phyloP scores from a whole-genome alignment of 2,888 invertebrate species.

The Nudaria mundana region DNA sequence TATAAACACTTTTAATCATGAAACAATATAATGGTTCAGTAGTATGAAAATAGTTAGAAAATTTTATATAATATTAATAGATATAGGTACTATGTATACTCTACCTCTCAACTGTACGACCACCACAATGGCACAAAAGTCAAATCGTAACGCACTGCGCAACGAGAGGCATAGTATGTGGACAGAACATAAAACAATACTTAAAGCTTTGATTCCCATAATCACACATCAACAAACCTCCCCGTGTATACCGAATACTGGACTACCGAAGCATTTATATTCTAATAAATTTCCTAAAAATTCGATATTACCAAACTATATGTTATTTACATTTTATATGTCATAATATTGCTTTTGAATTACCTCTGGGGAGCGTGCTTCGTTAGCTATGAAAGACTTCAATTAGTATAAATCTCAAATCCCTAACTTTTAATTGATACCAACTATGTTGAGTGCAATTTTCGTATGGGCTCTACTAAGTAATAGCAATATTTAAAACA shows the following conservation, averaged over 20 bases:
- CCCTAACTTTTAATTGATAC: constrained; percentile 67
- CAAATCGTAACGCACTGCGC: constrained; percentile 14
- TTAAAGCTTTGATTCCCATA: constrained; percentile 80
- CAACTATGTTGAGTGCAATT: constrained; percentile 71
- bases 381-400: constrained; percentile 65
- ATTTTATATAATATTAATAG: constrained; percentile 49
- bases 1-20: constrained; percentile 34
- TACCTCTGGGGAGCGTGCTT: constrained; percentile 78
- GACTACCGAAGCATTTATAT: constrained; percentile 72
- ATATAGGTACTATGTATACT: constrained; percentile 47
- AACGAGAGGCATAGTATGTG: constrained; percentile 51
- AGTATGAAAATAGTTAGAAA: constrained; percentile 75
- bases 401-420: constrained; percentile 76
- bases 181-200: constrained; percentile 67
- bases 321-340: constrained; percentile 77
- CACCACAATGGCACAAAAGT: too few relatives aligned
- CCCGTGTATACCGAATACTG: constrained; percentile 58
- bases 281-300: constrained; percentile 79
- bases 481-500: constrained; percentile 65
- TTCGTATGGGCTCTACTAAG: constrained; percentile 62
- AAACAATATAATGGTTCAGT: constrained; percentile 56
- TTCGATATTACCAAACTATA: constrained; percentile 79
- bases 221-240: constrained; percentile 69
- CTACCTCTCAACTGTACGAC: constrained; percentile 47
- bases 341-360: constrained; percentile 80